A percentile compares a stretch with the other conserved stretches of the same genome.
Evolutionary conservation across 1,140 invertebrate species (phyloP).

Genomic region (Ceratina australensis): DNA sequence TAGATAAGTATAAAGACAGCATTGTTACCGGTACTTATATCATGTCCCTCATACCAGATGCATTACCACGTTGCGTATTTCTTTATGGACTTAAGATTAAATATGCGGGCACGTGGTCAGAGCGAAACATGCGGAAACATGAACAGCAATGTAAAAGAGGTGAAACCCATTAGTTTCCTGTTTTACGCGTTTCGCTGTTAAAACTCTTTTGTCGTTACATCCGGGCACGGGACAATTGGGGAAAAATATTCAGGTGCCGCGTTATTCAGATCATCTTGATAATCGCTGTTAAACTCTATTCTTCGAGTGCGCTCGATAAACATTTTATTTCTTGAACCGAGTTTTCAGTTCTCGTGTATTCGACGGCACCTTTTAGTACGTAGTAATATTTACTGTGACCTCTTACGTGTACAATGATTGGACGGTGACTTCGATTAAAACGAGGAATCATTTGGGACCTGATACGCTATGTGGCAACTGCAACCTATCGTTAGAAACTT

Average conservation of each 20-base stretch:
- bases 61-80: neutral
- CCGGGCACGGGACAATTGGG: conserved; percentile 1
- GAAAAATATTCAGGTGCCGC: neutral
- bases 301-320: too few relatives aligned
- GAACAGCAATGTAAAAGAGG: conserved; percentile 8
- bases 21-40: neutral
- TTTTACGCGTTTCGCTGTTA: conserved; percentile 22
- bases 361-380: too few relatives aligned
- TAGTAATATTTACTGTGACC: too few relatives aligned
- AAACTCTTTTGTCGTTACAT: conserved; percentile 23
- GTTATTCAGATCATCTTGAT: conserved; percentile 19
- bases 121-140: neutral
- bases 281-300: neutral
- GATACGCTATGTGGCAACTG: too few relatives aligned
- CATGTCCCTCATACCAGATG: too few relatives aligned
- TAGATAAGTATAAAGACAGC: neutral
- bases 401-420: too few relatives aligned
- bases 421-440: too few relatives aligned
- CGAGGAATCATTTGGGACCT: too few relatives aligned
- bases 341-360: too few relatives aligned
- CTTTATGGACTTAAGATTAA: neutral
- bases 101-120: conserved; percentile 22
- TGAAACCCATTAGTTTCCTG: conserved; percentile 39
- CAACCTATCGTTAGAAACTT: too few relatives aligned
- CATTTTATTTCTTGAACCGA: too few relatives aligned